Percentiles rank a stretch among this genome's conserved stretches.
phyloP scores from a whole-genome alignment of 2,888 invertebrate genomes.

The Melangyna quadrimaculata region DNA sequence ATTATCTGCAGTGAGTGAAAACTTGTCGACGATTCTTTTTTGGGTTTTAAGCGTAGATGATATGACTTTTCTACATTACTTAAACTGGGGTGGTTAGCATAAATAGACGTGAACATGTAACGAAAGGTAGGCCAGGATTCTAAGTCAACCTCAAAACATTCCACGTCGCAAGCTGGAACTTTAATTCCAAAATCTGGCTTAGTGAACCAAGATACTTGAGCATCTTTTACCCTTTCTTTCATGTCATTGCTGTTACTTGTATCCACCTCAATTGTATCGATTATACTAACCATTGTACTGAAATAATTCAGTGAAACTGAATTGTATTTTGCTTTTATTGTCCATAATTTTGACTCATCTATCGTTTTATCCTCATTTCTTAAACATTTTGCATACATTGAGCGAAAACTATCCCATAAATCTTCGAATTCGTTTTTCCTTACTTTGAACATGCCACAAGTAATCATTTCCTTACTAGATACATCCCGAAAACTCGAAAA shows the following conservation, averaged over 20 bases:
- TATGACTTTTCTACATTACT: too few species aligned
- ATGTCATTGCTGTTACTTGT: not conserved
- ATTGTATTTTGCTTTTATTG: not conserved
- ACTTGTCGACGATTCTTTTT: too few species aligned
- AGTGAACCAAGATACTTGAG: too few species aligned
- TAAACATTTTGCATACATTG: not conserved
- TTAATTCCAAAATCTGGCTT: not conserved
- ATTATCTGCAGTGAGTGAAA: too few species aligned
- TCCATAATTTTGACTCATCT: not conserved
- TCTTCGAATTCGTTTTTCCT: conserved; percentile 8
- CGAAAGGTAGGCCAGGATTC: conserved; percentile 9
- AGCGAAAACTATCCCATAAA: not conserved
- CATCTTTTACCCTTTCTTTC: not conserved
- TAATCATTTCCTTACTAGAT: not conserved
- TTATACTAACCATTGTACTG: too few species aligned
- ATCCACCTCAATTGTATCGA: too few species aligned
- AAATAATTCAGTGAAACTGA: too few species aligned
- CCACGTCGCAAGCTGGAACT: conserved; percentile 10
- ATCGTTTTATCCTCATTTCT: not conserved
- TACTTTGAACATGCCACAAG: not conserved
- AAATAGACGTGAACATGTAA: too few species aligned
- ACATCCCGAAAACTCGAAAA: too few species aligned
- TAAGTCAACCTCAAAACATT: conserved; percentile 5
- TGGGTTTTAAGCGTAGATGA: too few species aligned
- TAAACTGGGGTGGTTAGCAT: too few species aligned